Evolutionary conservation across 2,888 invertebrate genomes (phyloP), one percentile per base, ranked within the genome.

Genomic region (Calameuta pallipes): DNA sequence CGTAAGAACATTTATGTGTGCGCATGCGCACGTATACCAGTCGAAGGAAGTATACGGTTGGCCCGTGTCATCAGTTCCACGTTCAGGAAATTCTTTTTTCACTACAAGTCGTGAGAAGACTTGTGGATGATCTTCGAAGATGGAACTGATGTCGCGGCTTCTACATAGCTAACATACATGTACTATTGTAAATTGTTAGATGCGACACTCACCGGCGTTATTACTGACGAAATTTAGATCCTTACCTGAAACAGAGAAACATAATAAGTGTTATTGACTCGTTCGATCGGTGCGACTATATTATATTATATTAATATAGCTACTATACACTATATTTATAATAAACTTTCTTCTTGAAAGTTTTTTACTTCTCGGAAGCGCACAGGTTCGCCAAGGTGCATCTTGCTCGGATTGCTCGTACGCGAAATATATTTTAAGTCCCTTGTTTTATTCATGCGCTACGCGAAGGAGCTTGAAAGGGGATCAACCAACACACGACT

Each of bases 211-310:
- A 91, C 91, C 91, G 84, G 89, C 88, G 83, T 88, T 89, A 89
- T 89, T 90, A 90, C 88, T 90, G 88, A 88, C 87, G 89, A 88
- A 90, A 91, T 88, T 91, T 88, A 87, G 89, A 90, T 91, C 91
- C 91, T 91, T 91, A 91, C 91, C 91, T 91, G 87, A 77, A 91
- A 91, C 87, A 83, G 80, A 83, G 82, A 81, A 75, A 76, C 34
- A 41, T 82, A 82, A 83, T 84, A 83, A 84, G 71, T 36, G 76
- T 73, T 78, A 81, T 83, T 79, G 78, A 79, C 73, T 80, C 73
- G 76, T 77, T 56, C 56, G 56, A 56, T 6, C 23, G 1, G 23
- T 41, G 12, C 36, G 15, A 41, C 6, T 41, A 11, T 11, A 11
- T 11, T 3, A 11, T 12, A 3, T 36, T 36, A 36, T 12, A 12